Base-by-base conservation (phyloP, 2,797 vertebrate species). In the Syngnathus acus region DNA sequence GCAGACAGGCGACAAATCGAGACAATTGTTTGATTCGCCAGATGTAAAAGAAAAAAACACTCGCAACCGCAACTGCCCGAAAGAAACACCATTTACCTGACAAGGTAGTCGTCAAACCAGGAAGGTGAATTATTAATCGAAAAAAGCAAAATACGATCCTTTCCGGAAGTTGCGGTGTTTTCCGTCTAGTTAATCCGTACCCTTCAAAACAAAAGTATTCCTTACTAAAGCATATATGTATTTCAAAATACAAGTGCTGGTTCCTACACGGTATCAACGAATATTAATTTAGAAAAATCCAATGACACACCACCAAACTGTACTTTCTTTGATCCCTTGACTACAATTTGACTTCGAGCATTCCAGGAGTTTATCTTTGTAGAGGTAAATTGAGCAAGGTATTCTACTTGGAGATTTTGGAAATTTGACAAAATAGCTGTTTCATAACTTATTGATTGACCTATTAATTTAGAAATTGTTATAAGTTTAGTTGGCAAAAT, bases 41-140 rank as follows among this genome's bases (percentile, higher is more conserved):
- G 6, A 5, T 32, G 32, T 32, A 14, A 47, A 3, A 58, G 4
- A 6, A 16, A 17, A 8, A 7, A 3, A 63, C 19, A 70, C 21
- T 2, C 17, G 1, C 13, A 23, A 62, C 42, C 1, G 6, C 13
- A 37, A 40, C 19, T 50, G 16, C 2, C 42, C 54, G 21, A 53
- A 62, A 70, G 11, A 45, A 5, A 42, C 37, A 11, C 9, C 48
- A 73, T 54, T 87, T 86, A 90, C 87, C 88, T 89, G 86, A 76
- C 73, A 78, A 86, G 78, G 78, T 79, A 76, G 78, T 65, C 68
- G 71, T 75, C 74, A 43, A 70, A 82, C 53, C 79, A 82, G 78
- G 78, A 83, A 87, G 79, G 73, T 84, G 78, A 84, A 86, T 86
- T 81, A 84, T 86, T 87, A 82, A 86, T 80, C 78, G 73, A 70